Percentiles rank a stretch among this genome's conserved stretches.
Evolutionary conservation across 2,113 vertebrate genomes (phyloP).

Genomic region (Irena cyanogastra): DNA sequence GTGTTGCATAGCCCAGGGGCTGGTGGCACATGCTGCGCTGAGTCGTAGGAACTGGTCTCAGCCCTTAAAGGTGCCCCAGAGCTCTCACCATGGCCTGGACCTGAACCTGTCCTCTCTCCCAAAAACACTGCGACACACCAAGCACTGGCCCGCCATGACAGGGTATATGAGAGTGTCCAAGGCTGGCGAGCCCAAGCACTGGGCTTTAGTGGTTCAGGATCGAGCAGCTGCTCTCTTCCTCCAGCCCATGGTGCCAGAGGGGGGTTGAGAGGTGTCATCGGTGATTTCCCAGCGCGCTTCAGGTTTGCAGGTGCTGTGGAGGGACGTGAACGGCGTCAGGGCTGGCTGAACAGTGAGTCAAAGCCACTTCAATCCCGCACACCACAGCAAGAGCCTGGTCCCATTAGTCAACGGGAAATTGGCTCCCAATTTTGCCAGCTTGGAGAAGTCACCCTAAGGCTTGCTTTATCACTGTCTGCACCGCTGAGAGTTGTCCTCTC

Average conservation of each 20-base stretch:
- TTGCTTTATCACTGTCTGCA: conserved; percentile 23
- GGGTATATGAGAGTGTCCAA: fast-evolving
- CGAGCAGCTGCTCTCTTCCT: not conserved
- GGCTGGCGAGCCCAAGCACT: not conserved
- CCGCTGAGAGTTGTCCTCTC: not conserved
- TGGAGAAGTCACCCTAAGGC: conserved; percentile 36
- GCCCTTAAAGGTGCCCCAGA: not conserved
- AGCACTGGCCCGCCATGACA: fast-evolving
- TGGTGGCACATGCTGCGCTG: not conserved
- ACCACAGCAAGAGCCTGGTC: not conserved
- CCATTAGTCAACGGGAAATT: conserved; percentile 56
- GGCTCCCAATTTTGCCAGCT: conserved; percentile 1
- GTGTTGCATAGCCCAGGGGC: fast-evolving
- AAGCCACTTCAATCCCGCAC: not conserved
- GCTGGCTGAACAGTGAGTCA: conserved; percentile 19
- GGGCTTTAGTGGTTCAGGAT: not conserved
- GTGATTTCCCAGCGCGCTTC: fast-evolving
- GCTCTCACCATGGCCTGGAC: fast-evolving
- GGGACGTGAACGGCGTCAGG: not conserved
- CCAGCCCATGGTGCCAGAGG: fast-evolving
- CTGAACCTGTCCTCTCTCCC: not conserved
- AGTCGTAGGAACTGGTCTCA: not conserved
- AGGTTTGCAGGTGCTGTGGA: not conserved
- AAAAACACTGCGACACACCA: not conserved
- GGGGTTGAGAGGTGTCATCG: fast-evolving